Evolutionary conservation across 2,113 vertebrate genomes (phyloP).

Genomic region (Oxygymnocypris stewartii): DNA sequence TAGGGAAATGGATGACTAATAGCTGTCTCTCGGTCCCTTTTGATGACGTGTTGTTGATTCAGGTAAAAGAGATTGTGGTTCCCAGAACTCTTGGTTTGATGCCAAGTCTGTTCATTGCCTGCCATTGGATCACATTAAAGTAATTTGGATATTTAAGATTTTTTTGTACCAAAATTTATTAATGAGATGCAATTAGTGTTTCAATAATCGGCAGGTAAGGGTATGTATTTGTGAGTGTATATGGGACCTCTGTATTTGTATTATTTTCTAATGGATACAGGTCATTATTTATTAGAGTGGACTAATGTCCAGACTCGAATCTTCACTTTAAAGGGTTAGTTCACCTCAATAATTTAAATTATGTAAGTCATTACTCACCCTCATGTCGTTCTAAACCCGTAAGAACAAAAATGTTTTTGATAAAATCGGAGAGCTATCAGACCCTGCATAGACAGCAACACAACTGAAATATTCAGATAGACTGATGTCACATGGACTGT

Average conservation of each 20-base stretch:
- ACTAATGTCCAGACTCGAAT: background rate
- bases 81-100: constrained; percentile 48
- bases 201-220: background rate
- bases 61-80: constrained; percentile 42
- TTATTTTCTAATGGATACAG: background rate
- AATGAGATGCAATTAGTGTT: background rate
- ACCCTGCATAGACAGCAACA: too few relatives aligned
- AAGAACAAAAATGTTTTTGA: too few relatives aligned
- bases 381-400: too few relatives aligned
- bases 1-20: constrained; percentile 40
- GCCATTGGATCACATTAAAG: background rate
- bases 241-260: background rate
- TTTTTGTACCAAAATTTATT: background rate
- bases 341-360: too few relatives aligned
- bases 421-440: too few relatives aligned
- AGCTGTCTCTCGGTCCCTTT: constrained; percentile 43
- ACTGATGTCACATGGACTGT: too few relatives aligned
- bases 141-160: background rate
- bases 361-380: too few relatives aligned
- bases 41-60: constrained; percentile 13
- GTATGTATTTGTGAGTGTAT: background rate
- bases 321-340: background rate
- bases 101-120: constrained; percentile 4
- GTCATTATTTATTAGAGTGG: background rate
- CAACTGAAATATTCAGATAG: too few relatives aligned